Conservation (phyloP, 2,113 vertebrate species). For the Seriola quinqueradiata region DNA sequence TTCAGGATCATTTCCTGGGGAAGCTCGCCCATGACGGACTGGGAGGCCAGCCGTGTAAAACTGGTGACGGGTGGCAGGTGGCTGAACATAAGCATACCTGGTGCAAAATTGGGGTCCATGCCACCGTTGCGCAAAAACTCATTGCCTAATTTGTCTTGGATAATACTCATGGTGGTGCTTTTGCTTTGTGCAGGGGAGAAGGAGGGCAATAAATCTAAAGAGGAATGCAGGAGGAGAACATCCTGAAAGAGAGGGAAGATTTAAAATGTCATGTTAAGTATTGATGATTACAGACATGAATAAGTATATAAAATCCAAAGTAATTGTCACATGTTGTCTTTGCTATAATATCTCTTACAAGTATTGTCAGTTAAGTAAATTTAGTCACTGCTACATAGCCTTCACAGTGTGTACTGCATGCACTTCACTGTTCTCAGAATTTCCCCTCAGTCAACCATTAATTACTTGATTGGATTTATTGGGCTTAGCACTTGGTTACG, state of each 20-base stretch:
- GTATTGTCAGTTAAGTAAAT: not conserved
- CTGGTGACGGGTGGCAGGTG: conserved; percentile 97
- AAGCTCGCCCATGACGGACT: conserved; percentile 87
- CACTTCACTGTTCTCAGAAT: not conserved
- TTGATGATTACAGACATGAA: not conserved
- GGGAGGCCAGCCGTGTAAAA: conserved; percentile 93
- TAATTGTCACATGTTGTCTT: not conserved
- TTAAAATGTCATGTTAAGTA: not conserved
- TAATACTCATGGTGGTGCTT: conserved; percentile 86
- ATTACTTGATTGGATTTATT: conserved; percentile 54
- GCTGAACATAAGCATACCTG: conserved; percentile 97
- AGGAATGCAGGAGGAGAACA: conserved; percentile 67
- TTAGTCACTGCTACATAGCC: not conserved
- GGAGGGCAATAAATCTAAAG: conserved; percentile 70
- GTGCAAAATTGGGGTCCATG: conserved; percentile 95
- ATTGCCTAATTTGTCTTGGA: conserved; percentile 93
- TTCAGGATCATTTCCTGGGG: conserved; percentile 96
- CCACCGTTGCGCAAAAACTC: conserved; percentile 92
- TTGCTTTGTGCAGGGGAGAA: conserved; percentile 72
- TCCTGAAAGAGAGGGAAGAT: conserved; percentile 66
- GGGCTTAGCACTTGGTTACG: conserved; percentile 2
- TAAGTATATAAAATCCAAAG: not conserved
- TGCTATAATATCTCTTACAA: not conserved
- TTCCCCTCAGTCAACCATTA: conserved; percentile 25
- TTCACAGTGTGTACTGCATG: not conserved